Conservation (phyloP, 2,113 vertebrate genomes). For the Lontra canadensis region DNA sequence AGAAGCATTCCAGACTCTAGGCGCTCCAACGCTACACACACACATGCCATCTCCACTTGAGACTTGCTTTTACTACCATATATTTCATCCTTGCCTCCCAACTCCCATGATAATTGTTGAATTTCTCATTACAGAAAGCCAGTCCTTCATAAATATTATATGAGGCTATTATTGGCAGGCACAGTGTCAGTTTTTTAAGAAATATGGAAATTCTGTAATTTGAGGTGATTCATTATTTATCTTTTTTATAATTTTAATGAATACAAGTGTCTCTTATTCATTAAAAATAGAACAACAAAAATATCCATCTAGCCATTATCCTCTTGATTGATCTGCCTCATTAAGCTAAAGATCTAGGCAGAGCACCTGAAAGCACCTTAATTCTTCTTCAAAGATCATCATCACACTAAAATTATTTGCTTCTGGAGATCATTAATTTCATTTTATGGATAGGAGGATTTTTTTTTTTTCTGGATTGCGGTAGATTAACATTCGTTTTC, state of each 20-base stretch:
- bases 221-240: conserved; percentile 68
- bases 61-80: neutral
- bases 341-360: conserved; percentile 45
- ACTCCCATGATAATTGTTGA: conserved; percentile 59
- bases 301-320: conserved; percentile 60
- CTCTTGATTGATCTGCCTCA: conserved; percentile 40
- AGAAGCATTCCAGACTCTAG: neutral
- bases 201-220: conserved; percentile 69
- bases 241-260: conserved; percentile 74
- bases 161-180: conserved; percentile 73
- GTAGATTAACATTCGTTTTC: conserved; percentile 48
- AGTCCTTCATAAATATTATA: conserved; percentile 74
- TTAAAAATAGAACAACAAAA: conserved; percentile 77
- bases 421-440: conserved; percentile 64
- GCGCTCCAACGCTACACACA: fast-evolving
- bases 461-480: conserved; percentile 4
- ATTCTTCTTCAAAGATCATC: conserved; percentile 58
- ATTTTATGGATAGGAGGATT: conserved; percentile 44
- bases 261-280: conserved; percentile 55
- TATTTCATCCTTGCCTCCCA: conserved; percentile 55
- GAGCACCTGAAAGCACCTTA: conserved; percentile 52
- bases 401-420: conserved; percentile 53
- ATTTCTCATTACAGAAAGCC: conserved; percentile 66
- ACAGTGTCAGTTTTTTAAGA: conserved; percentile 62
- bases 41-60: neutral